These are phyloP conservation scores for Mythimna vitellina DNA, from an alignment of 2,888 invertebrate genomes.

Conservation along the genomic window DNA sequence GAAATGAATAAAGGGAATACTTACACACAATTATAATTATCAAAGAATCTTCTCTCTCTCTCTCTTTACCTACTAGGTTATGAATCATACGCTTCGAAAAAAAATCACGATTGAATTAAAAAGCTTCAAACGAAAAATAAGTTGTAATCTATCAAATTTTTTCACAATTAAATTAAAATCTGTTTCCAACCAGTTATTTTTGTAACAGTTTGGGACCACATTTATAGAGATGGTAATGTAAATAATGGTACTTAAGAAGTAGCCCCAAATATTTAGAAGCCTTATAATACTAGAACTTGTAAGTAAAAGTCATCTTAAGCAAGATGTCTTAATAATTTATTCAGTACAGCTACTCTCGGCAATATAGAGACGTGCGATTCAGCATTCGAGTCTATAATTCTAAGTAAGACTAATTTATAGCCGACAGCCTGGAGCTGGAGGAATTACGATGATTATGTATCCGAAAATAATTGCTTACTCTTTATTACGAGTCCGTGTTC, in stretches of 20 bases:
- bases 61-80: too few species aligned
- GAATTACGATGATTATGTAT: conserved; percentile 45
- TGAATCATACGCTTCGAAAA: too few species aligned
- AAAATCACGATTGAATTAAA: too few species aligned
- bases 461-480: conserved; percentile 46
- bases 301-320: conserved; percentile 2
- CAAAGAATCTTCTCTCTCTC: too few species aligned
- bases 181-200: background rate
- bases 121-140: too few species aligned
- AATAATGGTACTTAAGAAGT: too few species aligned
- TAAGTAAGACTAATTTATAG: conserved; percentile 55
- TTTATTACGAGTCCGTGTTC: background rate
- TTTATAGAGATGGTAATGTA: background rate
- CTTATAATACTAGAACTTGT: too few species aligned
- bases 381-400: conserved; percentile 48
- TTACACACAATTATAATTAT: too few species aligned
- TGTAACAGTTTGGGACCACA: background rate
- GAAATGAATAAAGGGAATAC: too few species aligned
- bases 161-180: background rate
- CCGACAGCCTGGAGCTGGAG: conserved; percentile 8
- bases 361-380: conserved; percentile 26
- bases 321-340: conserved; percentile 43
- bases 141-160: too few species aligned
- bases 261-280: too few species aligned
- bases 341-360: conserved; percentile 21